Evolutionary conservation across 2,113 vertebrate species (phyloP), one percentile per base, ranked within the genome.

Genomic region (Eubucco bourcierii): DNA sequence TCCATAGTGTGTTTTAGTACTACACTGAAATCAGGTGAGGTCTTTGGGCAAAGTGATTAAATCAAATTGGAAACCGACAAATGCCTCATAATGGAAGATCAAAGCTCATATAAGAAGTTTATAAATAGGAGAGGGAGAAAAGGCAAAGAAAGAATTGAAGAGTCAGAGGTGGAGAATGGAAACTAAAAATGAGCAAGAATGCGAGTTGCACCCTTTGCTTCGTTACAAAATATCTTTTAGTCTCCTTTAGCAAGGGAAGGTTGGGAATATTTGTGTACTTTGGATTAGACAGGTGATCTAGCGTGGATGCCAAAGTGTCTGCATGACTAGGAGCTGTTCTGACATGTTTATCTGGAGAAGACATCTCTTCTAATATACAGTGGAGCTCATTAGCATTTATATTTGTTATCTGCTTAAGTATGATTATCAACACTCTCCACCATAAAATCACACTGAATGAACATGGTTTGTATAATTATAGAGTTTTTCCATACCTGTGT

Each of bases 261-360:
- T 55, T 1, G 16, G 80, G 76, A 81, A 94, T 85, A 75, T 88
- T 83, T 94, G 80, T 94, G 86, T 97, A 86, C 80, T 91, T 96
- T 95, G 93, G 94, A 96, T 93, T 90, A 95, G 87, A 88, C 67
- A 65, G 81, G 82, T 94, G 90, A 95, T 93, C 94, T 50, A 50
- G 72, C 80, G 77, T 80, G 74, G 84, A 91, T 96, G 96, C 95
- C 97, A 96, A 90, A 88, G 90, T 84, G 73, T 96, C 88, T 90
- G 87, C 87, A 53, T 74, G 88, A 91, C 84, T 82, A 66, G 84
- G 91, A 95, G 97, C 52, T 95, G 95, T 95, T 96, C 87, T 92
- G 94, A 95, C 96, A 93, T 60, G 96, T 93, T 95, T 97, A 97
- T 97, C 95, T 90, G 44, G 82, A 83, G 90, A 97, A 95, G 97